Percentiles rank a stretch among this genome's conserved stretches.
These are phyloP conservation scores for Chionoecetes opilio DNA, from an alignment of 1,140 invertebrate species.

Conservation along the genomic window DNA sequence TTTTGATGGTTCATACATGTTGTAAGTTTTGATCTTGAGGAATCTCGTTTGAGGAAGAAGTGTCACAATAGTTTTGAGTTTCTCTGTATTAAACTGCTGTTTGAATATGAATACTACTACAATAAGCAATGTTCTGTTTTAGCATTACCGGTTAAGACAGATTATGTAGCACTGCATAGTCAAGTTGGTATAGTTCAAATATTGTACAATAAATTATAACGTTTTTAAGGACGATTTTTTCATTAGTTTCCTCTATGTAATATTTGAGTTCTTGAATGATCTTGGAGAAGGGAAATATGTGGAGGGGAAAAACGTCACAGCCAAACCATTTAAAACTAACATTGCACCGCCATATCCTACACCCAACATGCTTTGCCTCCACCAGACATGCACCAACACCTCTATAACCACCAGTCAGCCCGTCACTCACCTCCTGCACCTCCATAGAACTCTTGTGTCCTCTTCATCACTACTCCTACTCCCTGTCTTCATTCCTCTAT, in stretches of 20 bases:
- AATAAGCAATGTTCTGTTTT: not conserved
- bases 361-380: no score
- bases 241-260: not conserved
- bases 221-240: not conserved
- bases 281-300: no score
- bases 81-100: not conserved
- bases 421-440: no score
- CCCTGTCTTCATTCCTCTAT: no score
- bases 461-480: no score
- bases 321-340: no score
- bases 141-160: not conserved
- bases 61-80: not conserved
- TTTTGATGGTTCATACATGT: not conserved
- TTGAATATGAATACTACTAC: not conserved
- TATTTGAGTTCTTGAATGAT: no score
- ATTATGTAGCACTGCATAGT: not conserved
- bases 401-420: no score
- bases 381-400: no score
- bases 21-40: not conserved
- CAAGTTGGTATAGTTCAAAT: constrained; percentile 1
- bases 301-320: no score
- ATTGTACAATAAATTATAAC: not conserved
- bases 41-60: not conserved
- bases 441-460: no score
- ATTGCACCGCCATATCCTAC: no score